Base-by-base conservation (phyloP, 2,888 invertebrate species). In the Agrilus cyanescens region DNA sequence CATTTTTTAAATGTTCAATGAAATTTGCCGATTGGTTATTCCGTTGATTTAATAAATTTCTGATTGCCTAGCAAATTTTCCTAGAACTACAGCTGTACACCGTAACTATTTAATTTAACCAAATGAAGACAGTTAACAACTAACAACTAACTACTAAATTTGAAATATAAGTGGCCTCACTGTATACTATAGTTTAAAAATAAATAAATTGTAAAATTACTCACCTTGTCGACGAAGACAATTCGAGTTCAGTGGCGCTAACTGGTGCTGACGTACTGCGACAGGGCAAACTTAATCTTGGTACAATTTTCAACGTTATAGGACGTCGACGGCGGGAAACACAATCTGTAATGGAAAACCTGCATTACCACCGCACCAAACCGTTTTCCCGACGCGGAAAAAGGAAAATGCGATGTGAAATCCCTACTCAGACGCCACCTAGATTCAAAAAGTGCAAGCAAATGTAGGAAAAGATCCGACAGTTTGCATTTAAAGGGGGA, bases 261-360 rank as follows among this genome's bases (percentile, higher is more conserved):
- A 46, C 71, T 64, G 61, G 72, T 43, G 62, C 62, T 37, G 62
- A 62, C 12, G 62, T 62, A 49, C 61, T 72, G 51, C 69, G 61
- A 48, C 65, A 67, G 2, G 71, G 71, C 32, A 72, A 59, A 53
- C 68, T 70, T 49, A 71, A 55, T 33, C 72, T 62, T 5, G 72
- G 72, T 54, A 71, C 70, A 46, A 72, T 72, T 40, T 65, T 62
- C 48, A 72, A 51, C 20, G 72, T 71, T 55, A 72, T 70, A 37
- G 72, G 72, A 37, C 72, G 65, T 40, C 72, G 60, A 37, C 69
- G 60, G 37, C 71, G 65, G 32, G 66, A 51, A 30, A 67, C 63
- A 52, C 69, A 70, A 55, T 72, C 72, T 72, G 54, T 12, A 61
- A 61, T 15, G 4, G 5, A 10, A 12, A 18, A 15, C 36, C 12